These are phyloP conservation scores for Medauroidea extradentata DNA, from an alignment of 1,140 invertebrate species.

Conservation along the genomic window DNA sequence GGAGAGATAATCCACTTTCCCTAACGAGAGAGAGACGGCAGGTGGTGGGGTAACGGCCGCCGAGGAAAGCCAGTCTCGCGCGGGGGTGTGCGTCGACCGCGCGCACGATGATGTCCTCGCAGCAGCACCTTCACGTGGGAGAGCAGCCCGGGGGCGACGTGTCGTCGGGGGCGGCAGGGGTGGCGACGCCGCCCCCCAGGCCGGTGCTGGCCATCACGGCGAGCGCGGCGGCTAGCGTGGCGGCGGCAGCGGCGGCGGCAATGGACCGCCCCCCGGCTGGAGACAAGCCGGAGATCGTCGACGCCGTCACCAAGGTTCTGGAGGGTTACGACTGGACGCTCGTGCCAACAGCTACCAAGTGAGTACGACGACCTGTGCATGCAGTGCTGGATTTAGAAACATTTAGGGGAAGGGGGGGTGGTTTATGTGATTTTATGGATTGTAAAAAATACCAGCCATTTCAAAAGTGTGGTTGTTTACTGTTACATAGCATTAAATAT, in stretches of 20 bases:
- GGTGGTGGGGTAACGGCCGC: background rate
- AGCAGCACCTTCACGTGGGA: no score
- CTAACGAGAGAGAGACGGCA: no score
- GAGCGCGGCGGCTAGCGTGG: background rate
- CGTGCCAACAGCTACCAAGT: slow-evolving; percentile 75
- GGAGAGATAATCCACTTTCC: no score
- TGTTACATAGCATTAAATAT: no score
- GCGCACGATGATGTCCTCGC: no score
- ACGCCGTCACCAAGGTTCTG: slow-evolving; percentile 68
- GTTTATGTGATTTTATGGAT: no score
- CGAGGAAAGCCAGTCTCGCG: background rate
- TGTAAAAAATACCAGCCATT: no score
- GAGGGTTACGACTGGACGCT: slow-evolving; percentile 82
- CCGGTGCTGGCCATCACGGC: background rate
- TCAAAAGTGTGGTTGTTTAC: no score
- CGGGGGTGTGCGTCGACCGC: no score
- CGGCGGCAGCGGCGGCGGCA: background rate
- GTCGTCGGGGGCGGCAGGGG: background rate
- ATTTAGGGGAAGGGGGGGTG: no score
- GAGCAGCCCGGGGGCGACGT: background rate
- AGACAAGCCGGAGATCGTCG: slow-evolving; percentile 57
- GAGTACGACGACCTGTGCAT: no score
- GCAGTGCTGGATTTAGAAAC: no score
- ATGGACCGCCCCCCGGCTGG: background rate
- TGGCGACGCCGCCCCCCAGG: background rate